Conservation (phyloP, 30 jellyfish, hydroid and myxozoan genomes). For the Chironex yamaguchii region DNA sequence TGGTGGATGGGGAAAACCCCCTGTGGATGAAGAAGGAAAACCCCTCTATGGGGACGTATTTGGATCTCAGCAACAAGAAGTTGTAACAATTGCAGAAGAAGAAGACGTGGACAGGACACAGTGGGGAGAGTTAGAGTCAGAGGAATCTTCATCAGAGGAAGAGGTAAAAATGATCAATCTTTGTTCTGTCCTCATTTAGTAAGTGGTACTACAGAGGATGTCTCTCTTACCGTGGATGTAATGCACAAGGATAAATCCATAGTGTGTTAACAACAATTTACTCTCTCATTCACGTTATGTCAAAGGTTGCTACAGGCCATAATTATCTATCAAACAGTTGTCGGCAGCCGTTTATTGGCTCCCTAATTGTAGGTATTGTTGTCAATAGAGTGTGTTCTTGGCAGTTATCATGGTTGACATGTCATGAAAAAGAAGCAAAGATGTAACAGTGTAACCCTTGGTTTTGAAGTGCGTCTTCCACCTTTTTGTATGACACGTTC, state of each 20-base stretch:
- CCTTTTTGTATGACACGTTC: no score
- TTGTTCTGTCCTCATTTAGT: background rate
- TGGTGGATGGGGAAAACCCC: conserved; percentile 99
- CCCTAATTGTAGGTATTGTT: background rate
- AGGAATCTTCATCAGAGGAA: conserved; percentile 88
- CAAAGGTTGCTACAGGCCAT: no score
- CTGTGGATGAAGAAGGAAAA: conserved; percentile 98
- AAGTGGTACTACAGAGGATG: no score
- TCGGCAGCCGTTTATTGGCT: background rate
- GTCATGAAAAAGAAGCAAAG: no score
- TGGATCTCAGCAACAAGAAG: conserved; percentile 89
- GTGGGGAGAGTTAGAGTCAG: conserved; percentile 99
- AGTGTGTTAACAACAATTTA: no score
- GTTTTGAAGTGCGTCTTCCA: no score
- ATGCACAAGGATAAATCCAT: background rate
- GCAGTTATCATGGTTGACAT: no score
- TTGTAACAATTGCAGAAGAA: conserved; percentile 70
- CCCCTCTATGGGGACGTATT: conserved; percentile 99
- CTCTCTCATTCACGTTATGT: no score
- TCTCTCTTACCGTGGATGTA: background rate
- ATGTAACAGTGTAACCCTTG: no score
- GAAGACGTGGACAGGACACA: conserved; percentile 94
- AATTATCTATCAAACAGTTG: no score
- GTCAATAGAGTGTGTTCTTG: no score
- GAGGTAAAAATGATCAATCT: conserved; percentile 56